Percentiles rank a stretch among this genome's conserved stretches.
phyloP scores from a whole-genome alignment of 2,113 vertebrate genomes.

The Glaucomys volans region DNA sequence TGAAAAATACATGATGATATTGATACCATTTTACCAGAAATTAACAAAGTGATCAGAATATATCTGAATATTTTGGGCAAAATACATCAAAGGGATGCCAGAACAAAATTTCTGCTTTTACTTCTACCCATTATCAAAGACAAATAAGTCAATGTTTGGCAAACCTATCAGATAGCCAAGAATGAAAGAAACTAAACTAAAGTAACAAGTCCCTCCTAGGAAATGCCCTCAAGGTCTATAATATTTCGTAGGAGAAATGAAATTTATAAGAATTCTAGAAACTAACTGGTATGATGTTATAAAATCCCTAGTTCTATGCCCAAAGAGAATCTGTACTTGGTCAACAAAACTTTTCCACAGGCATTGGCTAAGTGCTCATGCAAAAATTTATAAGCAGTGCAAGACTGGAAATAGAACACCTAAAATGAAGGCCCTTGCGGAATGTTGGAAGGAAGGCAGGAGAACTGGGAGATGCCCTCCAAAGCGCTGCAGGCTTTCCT shows the following conservation, averaged over 20 bases:
- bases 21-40: neutral
- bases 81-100: neutral
- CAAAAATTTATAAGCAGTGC: neutral
- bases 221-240: neutral
- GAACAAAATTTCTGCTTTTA: constrained; percentile 26
- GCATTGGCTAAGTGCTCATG: neutral
- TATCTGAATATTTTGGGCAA: neutral
- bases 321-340: neutral
- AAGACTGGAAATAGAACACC: neutral
- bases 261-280: neutral
- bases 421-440: neutral
- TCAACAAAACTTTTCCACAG: neutral
- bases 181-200: neutral
- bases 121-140: neutral
- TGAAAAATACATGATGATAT: neutral
- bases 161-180: neutral
- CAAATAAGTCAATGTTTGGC: neutral
- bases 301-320: neutral
- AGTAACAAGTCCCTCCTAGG: neutral
- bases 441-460: neutral
- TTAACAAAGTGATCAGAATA: neutral
- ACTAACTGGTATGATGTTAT: neutral
- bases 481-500: neutral
- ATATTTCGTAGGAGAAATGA: neutral
- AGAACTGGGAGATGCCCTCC: neutral